phyloP scores from a whole-genome alignment of 1,140 invertebrate species.

The Pteromalus puparum region DNA sequence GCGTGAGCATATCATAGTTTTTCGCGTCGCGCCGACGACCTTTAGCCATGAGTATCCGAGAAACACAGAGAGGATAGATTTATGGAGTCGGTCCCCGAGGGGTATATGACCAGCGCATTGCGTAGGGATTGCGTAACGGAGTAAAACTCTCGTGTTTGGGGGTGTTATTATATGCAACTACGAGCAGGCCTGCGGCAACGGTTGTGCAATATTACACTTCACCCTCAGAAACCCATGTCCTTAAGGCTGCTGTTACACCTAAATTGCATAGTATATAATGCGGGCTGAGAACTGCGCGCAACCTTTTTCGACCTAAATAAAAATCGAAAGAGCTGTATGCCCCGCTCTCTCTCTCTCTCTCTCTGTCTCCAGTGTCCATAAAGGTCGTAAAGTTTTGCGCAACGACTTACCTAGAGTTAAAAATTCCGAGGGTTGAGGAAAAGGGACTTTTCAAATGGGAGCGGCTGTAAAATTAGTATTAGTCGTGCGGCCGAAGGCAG shows the following conservation, averaged over 20 bases:
- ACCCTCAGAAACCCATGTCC: background rate
- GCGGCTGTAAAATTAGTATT: background rate
- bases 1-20: background rate
- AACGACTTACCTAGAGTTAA: background rate
- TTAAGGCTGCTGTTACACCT: background rate
- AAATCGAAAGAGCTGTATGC: background rate
- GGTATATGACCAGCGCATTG: background rate
- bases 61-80: background rate
- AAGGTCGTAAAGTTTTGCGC: background rate
- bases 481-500: too few relatives aligned
- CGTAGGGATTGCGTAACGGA: background rate
- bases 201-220: background rate
- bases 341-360: background rate
- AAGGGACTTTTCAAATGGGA: background rate
- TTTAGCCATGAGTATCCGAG: background rate
- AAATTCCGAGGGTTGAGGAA: background rate
- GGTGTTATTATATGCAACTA: background rate
- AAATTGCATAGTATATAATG: background rate
- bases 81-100: background rate
- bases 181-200: background rate
- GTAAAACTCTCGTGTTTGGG: background rate
- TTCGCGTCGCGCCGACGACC: background rate
- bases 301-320: slow-evolving; percentile 4
- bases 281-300: background rate
- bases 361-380: too few relatives aligned